These are phyloP conservation scores for Halichondria panicea DNA, from an alignment of 37 sponge, comb jelly and placozoan species.

Conservation along the genomic window DNA sequence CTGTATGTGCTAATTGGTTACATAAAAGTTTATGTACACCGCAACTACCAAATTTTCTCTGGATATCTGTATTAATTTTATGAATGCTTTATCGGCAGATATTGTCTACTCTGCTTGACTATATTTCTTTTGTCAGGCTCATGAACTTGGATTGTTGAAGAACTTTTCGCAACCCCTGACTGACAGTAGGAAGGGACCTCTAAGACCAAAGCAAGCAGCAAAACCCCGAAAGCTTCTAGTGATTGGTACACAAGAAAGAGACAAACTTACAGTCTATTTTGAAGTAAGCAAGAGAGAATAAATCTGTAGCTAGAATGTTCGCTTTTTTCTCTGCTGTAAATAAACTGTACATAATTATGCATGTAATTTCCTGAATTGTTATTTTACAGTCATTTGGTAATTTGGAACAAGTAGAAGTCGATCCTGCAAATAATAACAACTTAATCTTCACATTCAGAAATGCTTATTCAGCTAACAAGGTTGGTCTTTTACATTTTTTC, in stretches of 20 bases:
- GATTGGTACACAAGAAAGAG: slow-evolving; percentile 46
- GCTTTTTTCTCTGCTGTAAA: background rate
- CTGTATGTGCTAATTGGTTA: too few species aligned
- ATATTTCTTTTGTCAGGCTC: too few species aligned
- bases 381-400: slow-evolving; percentile 62
- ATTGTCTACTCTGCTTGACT: too few species aligned
- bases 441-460: slow-evolving; percentile 80
- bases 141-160: slow-evolving; percentile 47
- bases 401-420: slow-evolving; percentile 53
- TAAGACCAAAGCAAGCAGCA: slow-evolving; percentile 20
- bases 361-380: background rate
- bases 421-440: slow-evolving; percentile 52
- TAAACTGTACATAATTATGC: background rate
- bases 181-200: background rate
- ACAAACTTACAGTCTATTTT: slow-evolving; percentile 52
- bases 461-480: slow-evolving; percentile 59
- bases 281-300: slow-evolving; percentile 34
- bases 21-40: too few species aligned
- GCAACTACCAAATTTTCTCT: background rate
- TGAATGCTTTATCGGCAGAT: too few species aligned
- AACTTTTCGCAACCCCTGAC: slow-evolving; percentile 11
- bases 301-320: background rate
- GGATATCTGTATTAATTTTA: background rate
- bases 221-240: slow-evolving; percentile 59
- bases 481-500: too few species aligned